Conservation (phyloP, 2,888 invertebrate species). For the Zaprionus obscuricornis region DNA sequence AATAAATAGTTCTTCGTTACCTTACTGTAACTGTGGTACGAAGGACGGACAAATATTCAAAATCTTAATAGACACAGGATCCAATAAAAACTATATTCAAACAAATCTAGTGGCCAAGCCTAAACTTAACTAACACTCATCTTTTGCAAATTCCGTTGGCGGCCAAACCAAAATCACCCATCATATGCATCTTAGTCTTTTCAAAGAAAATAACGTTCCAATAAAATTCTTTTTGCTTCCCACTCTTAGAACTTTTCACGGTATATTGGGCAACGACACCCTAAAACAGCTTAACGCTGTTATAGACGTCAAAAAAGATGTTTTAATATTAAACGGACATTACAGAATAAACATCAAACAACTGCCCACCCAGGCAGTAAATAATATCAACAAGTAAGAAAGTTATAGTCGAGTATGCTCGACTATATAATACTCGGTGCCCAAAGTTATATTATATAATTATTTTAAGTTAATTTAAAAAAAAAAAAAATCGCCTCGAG, state of each 20-base stretch:
- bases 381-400: not conserved
- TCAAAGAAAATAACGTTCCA: too few relatives aligned
- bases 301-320: constrained; percentile 7
- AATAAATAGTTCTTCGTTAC: constrained; percentile 42
- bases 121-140: too few relatives aligned
- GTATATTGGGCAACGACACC: constrained; percentile 4
- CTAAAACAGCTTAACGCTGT: constrained; percentile 2
- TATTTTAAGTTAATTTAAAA: too few relatives aligned
- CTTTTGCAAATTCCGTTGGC: too few relatives aligned
- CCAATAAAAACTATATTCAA: constrained; percentile 44
- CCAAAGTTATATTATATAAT: too few relatives aligned
- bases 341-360: constrained; percentile 8
- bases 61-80: constrained; percentile 45
- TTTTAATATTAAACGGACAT: constrained; percentile 3
- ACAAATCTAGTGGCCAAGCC: too few relatives aligned
- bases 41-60: constrained; percentile 39
- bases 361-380: constrained; percentile 2
- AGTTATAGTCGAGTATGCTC: too few relatives aligned
- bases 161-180: too few relatives aligned
- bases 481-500: too few relatives aligned
- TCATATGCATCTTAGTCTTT: too few relatives aligned
- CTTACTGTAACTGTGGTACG: constrained; percentile 35
- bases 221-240: constrained; percentile 10
- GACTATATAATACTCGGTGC: too few relatives aligned
- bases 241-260: constrained; percentile 4